A percentile compares a stretch with the other conserved stretches of the same genome.
These are phyloP conservation scores for Andrena bucephala DNA, from an alignment of 2,888 invertebrate genomes.

Conservation along the genomic window DNA sequence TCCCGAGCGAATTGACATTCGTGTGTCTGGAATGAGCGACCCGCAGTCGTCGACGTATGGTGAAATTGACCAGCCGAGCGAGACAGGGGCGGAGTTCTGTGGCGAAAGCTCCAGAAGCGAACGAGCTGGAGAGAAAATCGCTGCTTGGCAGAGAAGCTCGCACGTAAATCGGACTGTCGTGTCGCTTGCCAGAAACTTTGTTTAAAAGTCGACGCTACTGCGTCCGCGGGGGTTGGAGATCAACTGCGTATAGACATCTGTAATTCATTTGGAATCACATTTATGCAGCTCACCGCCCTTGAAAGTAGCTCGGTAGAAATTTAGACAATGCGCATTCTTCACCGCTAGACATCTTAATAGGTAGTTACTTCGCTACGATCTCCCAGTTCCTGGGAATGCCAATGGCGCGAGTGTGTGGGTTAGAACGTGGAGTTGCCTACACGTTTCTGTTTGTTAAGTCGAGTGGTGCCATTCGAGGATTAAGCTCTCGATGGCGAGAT, in stretches of 20 bases:
- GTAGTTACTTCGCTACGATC: neutral
- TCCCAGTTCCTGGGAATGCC: neutral
- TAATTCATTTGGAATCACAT: neutral
- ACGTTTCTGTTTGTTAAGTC: neutral
- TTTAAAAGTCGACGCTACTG: slow-evolving; percentile 41
- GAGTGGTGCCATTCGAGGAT: neutral
- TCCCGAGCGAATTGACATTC: slow-evolving; percentile 19
- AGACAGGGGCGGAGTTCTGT: neutral
- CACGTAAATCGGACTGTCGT: slow-evolving; percentile 44
- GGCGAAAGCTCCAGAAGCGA: neutral
- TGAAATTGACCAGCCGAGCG: slow-evolving; percentile 8
- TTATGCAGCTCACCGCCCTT: neutral
- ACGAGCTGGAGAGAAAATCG: slow-evolving; percentile 1
- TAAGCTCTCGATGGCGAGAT: neutral
- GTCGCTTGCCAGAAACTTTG: slow-evolving; percentile 39
- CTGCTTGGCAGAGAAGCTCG: slow-evolving; percentile 29
- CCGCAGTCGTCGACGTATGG: neutral
- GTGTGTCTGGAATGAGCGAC: slow-evolving; percentile 1
- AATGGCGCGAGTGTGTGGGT: neutral
- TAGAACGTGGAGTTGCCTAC: neutral
- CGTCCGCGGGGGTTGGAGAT: neutral
- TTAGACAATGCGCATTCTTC: neutral
- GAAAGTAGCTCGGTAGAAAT: neutral
- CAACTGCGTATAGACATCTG: neutral
- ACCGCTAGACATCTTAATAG: neutral